phyloP scores from a whole-genome alignment of 2,113 vertebrate genomes.

The Python bivittatus region DNA sequence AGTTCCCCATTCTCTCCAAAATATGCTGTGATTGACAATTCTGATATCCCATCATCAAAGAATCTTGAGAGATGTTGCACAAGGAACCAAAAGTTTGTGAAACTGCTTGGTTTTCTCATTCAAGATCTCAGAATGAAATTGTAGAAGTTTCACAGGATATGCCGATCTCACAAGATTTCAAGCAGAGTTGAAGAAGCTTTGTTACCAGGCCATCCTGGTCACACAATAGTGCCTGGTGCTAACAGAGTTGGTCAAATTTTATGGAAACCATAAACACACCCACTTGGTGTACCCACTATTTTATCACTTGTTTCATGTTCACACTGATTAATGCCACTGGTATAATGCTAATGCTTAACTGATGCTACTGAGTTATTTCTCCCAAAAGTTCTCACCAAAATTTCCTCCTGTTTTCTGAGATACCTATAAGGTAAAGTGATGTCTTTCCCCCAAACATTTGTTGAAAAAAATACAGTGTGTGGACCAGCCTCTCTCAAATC shows the following conservation, averaged over 20 bases:
- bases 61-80: background rate
- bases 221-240: background rate
- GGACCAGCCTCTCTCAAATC: constrained; percentile 45
- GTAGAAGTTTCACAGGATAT: background rate
- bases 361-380: background rate
- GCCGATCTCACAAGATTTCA: background rate
- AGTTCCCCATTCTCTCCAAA: background rate
- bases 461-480: constrained; percentile 42
- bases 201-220: background rate
- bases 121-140: background rate
- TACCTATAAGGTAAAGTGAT: background rate
- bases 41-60: background rate
- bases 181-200: background rate
- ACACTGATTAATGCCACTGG: background rate
- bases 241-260: background rate
- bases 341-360: background rate
- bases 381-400: constrained; percentile 29
- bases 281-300: background rate
- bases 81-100: background rate
- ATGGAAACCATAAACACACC: background rate
- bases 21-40: background rate
- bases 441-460: constrained; percentile 34
- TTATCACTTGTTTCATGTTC: background rate
- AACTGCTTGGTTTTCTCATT: background rate
- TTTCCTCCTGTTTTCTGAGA: constrained; percentile 40